phyloP scores from a whole-genome alignment of 2,113 vertebrate species.

The western clawed frog (Xenopus tropicalis) region DNA sequence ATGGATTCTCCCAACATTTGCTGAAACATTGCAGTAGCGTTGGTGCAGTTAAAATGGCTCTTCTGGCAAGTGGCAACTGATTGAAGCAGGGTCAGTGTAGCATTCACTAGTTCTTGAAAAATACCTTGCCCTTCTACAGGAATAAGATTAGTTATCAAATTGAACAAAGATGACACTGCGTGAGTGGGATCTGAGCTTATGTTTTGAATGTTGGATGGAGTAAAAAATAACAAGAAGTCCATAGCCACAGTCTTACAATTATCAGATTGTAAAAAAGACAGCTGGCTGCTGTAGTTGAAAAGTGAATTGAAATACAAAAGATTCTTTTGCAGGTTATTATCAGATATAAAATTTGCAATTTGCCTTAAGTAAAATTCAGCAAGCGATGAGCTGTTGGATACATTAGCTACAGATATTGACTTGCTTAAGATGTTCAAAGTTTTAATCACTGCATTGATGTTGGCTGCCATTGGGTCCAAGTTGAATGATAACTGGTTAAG shows the following conservation, averaged over 20 bases:
- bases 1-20: background rate
- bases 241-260: background rate
- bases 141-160: conserved; percentile 7
- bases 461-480: background rate
- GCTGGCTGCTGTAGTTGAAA: background rate
- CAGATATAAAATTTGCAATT: conserved; percentile 1
- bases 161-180: conserved; percentile 4
- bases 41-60: background rate
- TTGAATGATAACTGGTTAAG: conserved; percentile 15
- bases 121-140: background rate
- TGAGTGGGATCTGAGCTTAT: background rate
- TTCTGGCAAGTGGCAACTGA: conserved; percentile 11
- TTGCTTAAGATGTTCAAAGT: background rate
- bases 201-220: conserved; percentile 13
- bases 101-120: conserved; percentile 11
- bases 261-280: conserved; percentile 6
- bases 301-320: background rate
- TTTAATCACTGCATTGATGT: background rate
- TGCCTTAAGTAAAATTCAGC: conserved; percentile 3
- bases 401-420: background rate
- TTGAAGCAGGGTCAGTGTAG: conserved; percentile 5
- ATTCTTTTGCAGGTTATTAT: conserved; percentile 2
- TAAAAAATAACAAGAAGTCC: conserved; percentile 6
- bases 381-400: background rate
- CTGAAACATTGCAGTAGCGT: background rate